A percentile compares a stretch with the other conserved stretches of the same genome.
Evolutionary conservation across 2,113 vertebrate genomes (phyloP).

Genomic region (Hypanus sabinus): DNA sequence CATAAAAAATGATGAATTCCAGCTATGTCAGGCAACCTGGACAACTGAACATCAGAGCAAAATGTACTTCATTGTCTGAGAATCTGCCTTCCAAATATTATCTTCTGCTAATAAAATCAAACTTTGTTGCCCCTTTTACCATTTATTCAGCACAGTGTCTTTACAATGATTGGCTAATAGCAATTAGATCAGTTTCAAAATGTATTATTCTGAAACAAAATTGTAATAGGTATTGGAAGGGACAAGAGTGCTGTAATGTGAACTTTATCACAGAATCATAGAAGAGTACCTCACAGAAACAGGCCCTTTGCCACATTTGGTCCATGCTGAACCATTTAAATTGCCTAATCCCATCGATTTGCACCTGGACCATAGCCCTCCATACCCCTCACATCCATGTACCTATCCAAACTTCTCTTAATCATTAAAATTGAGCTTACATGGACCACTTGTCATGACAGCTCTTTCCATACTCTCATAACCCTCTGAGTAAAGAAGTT

Average conservation of each 20-base stretch:
- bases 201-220: not conserved
- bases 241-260: not conserved
- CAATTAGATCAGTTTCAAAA: not conserved
- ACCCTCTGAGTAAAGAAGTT: no score
- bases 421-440: no score
- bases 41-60: not conserved
- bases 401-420: no score
- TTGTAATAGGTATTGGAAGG: not conserved
- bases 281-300: no score
- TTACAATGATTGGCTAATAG: not conserved
- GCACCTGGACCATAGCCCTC: no score
- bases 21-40: not conserved
- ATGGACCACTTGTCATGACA: no score
- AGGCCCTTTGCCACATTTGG: no score
- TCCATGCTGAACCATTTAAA: no score
- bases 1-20: no score
- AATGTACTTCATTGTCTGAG: not conserved
- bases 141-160: not conserved
- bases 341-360: no score
- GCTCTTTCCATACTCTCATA: no score
- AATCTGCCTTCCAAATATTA: slow-evolving; percentile 16
- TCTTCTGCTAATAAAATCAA: not conserved
- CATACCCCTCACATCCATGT: no score
- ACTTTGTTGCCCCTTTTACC: not conserved
- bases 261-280: not conserved